These are phyloP conservation scores for Thalassarche chlororhynchos DNA, from an alignment of 2,113 vertebrate genomes.

Conservation along the genomic window DNA sequence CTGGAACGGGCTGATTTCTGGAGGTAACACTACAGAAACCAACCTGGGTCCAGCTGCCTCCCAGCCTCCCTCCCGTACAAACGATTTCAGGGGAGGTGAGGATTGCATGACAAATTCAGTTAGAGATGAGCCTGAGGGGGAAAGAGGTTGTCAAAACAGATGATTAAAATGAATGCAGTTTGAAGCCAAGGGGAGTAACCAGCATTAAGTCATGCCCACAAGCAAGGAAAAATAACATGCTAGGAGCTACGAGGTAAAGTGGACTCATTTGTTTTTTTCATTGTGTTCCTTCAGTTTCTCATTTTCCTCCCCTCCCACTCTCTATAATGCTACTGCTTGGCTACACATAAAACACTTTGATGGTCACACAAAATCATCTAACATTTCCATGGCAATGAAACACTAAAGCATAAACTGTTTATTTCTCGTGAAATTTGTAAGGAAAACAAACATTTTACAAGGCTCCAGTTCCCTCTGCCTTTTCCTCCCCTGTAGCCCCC, in stretches of 20 bases:
- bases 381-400: slow-evolving; percentile 54
- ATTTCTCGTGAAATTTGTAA: slow-evolving; percentile 57
- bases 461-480: not conserved
- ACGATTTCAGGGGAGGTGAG: slow-evolving; percentile 14
- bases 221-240: slow-evolving; percentile 30
- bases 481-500: slow-evolving; percentile 5
- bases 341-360: slow-evolving; percentile 50
- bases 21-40: not conserved
- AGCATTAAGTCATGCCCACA: slow-evolving; percentile 58
- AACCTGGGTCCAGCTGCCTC: not conserved
- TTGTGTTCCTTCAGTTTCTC: slow-evolving; percentile 14
- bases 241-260: slow-evolving; percentile 7
- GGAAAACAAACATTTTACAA: slow-evolving; percentile 65
- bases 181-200: slow-evolving; percentile 37
- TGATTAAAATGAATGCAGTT: slow-evolving; percentile 22
- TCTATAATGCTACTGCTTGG: slow-evolving; percentile 63
- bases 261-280: not conserved
- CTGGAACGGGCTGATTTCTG: not conserved
- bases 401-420: slow-evolving; percentile 52
- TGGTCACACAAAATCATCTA: slow-evolving; percentile 52
- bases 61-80: not conserved
- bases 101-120: slow-evolving; percentile 50
- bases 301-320: not conserved
- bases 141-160: slow-evolving; percentile 49
- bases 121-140: slow-evolving; percentile 31